These are phyloP conservation scores for Ligdia adustata DNA, from an alignment of 2,888 invertebrate species.

Conservation along the genomic window DNA sequence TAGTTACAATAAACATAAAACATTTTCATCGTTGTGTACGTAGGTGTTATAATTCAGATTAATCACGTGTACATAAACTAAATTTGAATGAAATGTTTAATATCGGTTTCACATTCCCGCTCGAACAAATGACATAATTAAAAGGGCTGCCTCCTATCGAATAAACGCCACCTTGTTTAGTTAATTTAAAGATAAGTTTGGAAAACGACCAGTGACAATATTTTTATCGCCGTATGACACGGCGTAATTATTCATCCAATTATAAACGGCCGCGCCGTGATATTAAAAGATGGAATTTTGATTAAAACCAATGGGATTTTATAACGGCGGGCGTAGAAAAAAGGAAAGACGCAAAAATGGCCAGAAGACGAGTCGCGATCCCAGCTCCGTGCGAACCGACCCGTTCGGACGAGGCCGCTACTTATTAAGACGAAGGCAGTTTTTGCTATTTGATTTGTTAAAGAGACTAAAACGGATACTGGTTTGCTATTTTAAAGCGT, in stretches of 20 bases:
- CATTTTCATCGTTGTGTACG: not conserved
- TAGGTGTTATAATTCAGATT: conserved; percentile 8
- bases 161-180: not conserved
- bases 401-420: conserved; percentile 69
- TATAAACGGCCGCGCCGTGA: conserved; percentile 63
- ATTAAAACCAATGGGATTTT: conserved; percentile 77
- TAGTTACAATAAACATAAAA: conserved; percentile 1
- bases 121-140: conserved; percentile 11
- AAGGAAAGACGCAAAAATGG: conserved; percentile 70
- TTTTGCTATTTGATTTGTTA: conserved; percentile 83
- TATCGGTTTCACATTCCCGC: conserved; percentile 1
- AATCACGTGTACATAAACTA: not conserved
- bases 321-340: conserved; percentile 68
- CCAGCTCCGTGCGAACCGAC: conserved; percentile 52
- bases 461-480: conserved; percentile 77
- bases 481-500: conserved; percentile 81
- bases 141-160: conserved; percentile 6
- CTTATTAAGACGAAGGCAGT: conserved; percentile 82
- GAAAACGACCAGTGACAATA: conserved; percentile 47
- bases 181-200: conserved; percentile 53
- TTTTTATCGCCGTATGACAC: conserved; percentile 63
- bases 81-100: conserved; percentile 2
- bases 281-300: conserved; percentile 76
- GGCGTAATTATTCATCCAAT: conserved; percentile 70
- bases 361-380: conserved; percentile 62